Conservation (phyloP, 2,113 vertebrate species). For the Psilopsiagon aurifrons region DNA sequence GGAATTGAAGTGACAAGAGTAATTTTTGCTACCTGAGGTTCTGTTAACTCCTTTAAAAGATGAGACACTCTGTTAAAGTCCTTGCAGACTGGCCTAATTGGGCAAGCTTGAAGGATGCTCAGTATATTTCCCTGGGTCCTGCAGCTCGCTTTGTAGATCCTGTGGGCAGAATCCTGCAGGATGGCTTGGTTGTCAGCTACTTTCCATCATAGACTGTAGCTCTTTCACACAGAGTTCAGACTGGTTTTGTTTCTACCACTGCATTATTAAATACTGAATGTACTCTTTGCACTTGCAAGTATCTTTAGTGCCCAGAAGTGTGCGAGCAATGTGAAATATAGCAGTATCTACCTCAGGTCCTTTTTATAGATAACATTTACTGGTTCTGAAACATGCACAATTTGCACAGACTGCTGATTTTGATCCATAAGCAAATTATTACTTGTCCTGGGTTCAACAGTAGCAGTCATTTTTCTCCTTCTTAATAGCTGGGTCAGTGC, state of each 20-base stretch:
- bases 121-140: neutral
- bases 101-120: neutral
- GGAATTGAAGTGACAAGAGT: slow-evolving; percentile 60
- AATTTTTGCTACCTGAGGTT: slow-evolving; percentile 49
- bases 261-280: neutral
- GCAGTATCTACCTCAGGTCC: neutral
- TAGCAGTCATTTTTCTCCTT: too few species aligned
- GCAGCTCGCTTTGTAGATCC: neutral
- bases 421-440: neutral
- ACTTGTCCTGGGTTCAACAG: too few species aligned
- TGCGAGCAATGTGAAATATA: neutral
- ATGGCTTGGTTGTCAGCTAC: neutral
- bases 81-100: neutral
- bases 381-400: neutral
- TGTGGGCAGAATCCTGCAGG: neutral
- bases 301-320: neutral
- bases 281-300: neutral
- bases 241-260: neutral
- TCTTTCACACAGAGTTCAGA: neutral
- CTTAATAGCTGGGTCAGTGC: too few species aligned
- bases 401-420: neutral
- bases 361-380: neutral
- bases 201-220: neutral
- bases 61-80: neutral
- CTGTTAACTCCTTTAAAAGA: neutral